Evolutionary conservation across 2,797 vertebrate genomes (phyloP), one percentile per base, ranked within the genome.

Genomic region (Protosalanx chinensis): DNA sequence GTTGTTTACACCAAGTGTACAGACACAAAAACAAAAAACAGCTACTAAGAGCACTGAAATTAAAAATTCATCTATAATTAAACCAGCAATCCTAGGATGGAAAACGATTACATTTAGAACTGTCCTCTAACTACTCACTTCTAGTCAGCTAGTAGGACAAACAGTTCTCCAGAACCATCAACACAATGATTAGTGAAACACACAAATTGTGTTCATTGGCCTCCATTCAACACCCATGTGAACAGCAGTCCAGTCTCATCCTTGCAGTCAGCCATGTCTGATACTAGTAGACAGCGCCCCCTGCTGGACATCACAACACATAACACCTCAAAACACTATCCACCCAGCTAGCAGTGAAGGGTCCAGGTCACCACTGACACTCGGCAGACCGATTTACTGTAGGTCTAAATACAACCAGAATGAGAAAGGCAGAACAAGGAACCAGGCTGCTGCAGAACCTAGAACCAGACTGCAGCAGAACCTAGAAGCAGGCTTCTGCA

Each of bases 131-230:
- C 49, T 71, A 79, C 68, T 72, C 37, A 74, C 67, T 5, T 66
- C 29, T 71, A 78, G 69, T 77, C 71, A 76, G 58, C 69, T 64
- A 61, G 18, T 61, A 16, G 8, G 59, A 56, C 51, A 56, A n/a
- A 56, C 18, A n/a, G 16, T 56, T 56, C 51, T 56, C 51, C 51
- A 56, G 51, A n/a, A 56, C 5, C 51, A 56, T 56, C 51, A 56
- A 56, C 51, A 56, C 51, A 56, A 56, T 56, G 51, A 56, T 56
- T 16, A 4, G 4, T 56, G 41, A 46, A 46, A 13, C 10, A 46
- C 41, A 13, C 51, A 56, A 46, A 5, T 6, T 15, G 49, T 51
- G 49, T 51, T 51, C 18, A 16, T n/a, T 56, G 15, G 51, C 51
- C 18, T 3, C 51, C 51, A n/a, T 16, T 53, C 16, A 53, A 4